These are phyloP conservation scores for Sweltsa coloradensis DNA, from an alignment of 1,140 invertebrate species.

Conservation along the genomic window DNA sequence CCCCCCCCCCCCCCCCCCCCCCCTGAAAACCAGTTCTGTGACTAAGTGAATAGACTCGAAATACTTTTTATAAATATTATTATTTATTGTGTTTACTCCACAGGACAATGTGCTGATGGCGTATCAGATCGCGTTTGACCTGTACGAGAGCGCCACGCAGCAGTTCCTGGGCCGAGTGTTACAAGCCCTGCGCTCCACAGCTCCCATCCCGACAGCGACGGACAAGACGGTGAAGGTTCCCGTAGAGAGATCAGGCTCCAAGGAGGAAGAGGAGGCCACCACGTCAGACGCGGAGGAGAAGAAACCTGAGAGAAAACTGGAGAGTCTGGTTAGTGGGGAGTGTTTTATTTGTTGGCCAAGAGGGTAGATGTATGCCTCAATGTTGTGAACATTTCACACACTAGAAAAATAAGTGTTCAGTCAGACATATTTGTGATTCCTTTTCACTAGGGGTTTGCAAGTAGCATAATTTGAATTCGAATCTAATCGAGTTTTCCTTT, in stretches of 20 bases:
- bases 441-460: too few relatives aligned
- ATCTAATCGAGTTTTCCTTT: too few relatives aligned
- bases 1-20: too few relatives aligned
- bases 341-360: background rate
- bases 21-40: too few relatives aligned
- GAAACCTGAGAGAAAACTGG: slow-evolving; percentile 11
- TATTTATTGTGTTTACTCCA: slow-evolving; percentile 21
- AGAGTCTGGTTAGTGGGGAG: background rate
- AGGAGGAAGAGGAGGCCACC: background rate
- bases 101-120: slow-evolving; percentile 71
- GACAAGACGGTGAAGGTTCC: slow-evolving; percentile 58
- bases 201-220: slow-evolving; percentile 66
- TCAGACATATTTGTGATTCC: too few relatives aligned
- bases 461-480: too few relatives aligned
- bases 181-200: slow-evolving; percentile 67
- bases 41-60: too few relatives aligned
- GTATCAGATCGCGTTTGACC: slow-evolving; percentile 97
- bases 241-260: slow-evolving; percentile 24
- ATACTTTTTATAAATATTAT: too few relatives aligned
- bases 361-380: too few relatives aligned
- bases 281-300: slow-evolving; percentile 12
- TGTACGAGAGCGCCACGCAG: slow-evolving; percentile 98
- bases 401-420: too few relatives aligned
- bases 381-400: too few relatives aligned
- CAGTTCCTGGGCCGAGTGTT: slow-evolving; percentile 87